Evolutionary conservation across 2,113 vertebrate genomes (phyloP).

Genomic region (Lucifuga dentata): DNA sequence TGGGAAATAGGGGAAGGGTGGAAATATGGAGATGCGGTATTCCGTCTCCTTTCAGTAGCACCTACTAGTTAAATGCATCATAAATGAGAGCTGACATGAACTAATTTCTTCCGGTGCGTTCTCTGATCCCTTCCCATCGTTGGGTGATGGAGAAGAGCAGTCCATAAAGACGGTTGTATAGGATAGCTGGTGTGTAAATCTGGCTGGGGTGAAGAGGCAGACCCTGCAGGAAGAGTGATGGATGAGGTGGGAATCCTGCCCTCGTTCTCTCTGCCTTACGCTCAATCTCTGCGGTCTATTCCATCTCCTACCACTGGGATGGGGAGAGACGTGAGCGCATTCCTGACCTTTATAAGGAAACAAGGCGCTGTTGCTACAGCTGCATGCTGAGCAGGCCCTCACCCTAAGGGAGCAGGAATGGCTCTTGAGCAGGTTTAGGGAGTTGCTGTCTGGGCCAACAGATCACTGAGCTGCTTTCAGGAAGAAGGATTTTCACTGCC

Average conservation of each 20-base stretch:
- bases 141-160: slow-evolving; percentile 44
- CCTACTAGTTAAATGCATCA: slow-evolving; percentile 68
- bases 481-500: no score
- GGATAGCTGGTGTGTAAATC: slow-evolving; percentile 55
- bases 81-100: slow-evolving; percentile 72
- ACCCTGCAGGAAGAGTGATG: slow-evolving; percentile 67
- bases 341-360: slow-evolving; percentile 72
- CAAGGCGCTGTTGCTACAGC: slow-evolving; percentile 76
- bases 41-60: slow-evolving; percentile 44
- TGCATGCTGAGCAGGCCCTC: slow-evolving; percentile 63
- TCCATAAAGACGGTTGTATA: slow-evolving; percentile 59
- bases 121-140: slow-evolving; percentile 56
- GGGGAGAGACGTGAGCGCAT: slow-evolving; percentile 53
- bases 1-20: slow-evolving; percentile 48
- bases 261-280: slow-evolving; percentile 43
- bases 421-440: slow-evolving; percentile 32
- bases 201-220: slow-evolving; percentile 52
- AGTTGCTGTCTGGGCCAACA: slow-evolving; percentile 26
- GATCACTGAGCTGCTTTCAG: slow-evolving; percentile 31
- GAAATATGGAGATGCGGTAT: slow-evolving; percentile 46
- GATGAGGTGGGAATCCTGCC: slow-evolving; percentile 70
- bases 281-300: slow-evolving; percentile 67
- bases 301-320: slow-evolving; percentile 71
- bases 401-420: slow-evolving; percentile 38
- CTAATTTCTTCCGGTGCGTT: slow-evolving; percentile 74